Conservation (phyloP, 2,888 invertebrate species). For the Acrobasis repandana region DNA sequence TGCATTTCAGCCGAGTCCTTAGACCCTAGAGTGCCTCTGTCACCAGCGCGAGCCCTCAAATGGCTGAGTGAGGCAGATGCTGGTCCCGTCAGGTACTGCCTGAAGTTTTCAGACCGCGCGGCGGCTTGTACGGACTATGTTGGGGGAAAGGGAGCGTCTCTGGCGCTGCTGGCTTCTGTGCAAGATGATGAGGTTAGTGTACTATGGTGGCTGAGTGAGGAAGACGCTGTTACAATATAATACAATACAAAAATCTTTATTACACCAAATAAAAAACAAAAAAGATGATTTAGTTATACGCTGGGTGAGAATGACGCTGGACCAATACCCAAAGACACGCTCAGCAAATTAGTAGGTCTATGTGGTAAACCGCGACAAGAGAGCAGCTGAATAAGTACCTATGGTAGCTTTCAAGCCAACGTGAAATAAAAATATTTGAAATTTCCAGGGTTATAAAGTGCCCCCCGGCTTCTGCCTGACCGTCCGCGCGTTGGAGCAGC, state of each 20-base stretch:
- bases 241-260: too few relatives aligned
- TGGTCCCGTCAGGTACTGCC: slow-evolving; percentile 56
- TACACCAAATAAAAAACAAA: too few relatives aligned
- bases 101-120: slow-evolving; percentile 68
- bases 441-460: slow-evolving; percentile 79
- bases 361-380: too few relatives aligned
- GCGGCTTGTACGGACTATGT: slow-evolving; percentile 82
- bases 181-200: slow-evolving; percentile 67
- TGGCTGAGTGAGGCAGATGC: slow-evolving; percentile 51
- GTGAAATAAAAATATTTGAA: neutral
- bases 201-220: too few relatives aligned
- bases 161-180: slow-evolving; percentile 83
- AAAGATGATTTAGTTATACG: too few relatives aligned
- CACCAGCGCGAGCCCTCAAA: slow-evolving; percentile 47
- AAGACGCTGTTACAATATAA: too few relatives aligned
- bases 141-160: slow-evolving; percentile 91
- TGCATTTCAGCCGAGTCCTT: slow-evolving; percentile 28
- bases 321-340: too few relatives aligned
- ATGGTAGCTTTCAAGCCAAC: too few relatives aligned
- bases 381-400: too few relatives aligned
- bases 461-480: slow-evolving; percentile 89
- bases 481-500: slow-evolving; percentile 82
- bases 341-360: too few relatives aligned
- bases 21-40: slow-evolving; percentile 38
- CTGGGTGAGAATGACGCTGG: too few relatives aligned